Base-by-base conservation (phyloP, 2,888 invertebrate genomes). In the Drosophila nigricruria region DNA sequence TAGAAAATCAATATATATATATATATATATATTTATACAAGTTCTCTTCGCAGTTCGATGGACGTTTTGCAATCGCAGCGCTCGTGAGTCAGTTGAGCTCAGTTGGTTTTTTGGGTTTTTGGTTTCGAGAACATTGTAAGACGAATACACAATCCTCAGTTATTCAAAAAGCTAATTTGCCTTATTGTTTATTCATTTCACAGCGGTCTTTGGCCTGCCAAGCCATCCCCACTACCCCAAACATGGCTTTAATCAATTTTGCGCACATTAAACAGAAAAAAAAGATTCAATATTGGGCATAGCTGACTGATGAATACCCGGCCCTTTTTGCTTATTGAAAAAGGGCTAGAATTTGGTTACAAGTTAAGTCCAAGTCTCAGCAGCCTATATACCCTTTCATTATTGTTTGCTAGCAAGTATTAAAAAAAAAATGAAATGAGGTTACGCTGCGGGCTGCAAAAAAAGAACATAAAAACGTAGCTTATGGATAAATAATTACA, bases 401-500 rank as follows among this genome's bases (percentile, higher is more conserved):
- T 10, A 10, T 9, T 5, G 3, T 16, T 34, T n/a, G 23, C 20
- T 20, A 52, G 18, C 36, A 23, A 52, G 23, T 52, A 40, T 40
- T 18, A 8, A 8, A 40, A 40, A 40, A 38, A 40, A 40, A 50
- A 25, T 52, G 8, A 61, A 73, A 67, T 70, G 79, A 69, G 78
- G 78, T 80, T 80, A 69, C 60, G 65, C 49, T 49, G 74, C 69
- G 60, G 66, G 57, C 59, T 32, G 42, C 62, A 58, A 59, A 69
- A 60, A 61, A 38, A n/a, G 3, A 40, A 36, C 50, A 56, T 42
- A 56, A 42, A 42, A 53, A 50, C 47, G 50, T 52, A 52, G 56
- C 70, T 84, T 89, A 84, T 84, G 89, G 81, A 38, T 89, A 89
- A 87, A 89, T 84, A 89, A 84, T 87, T 89, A 89, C 89, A 79